Conservation (phyloP, 2,113 vertebrate genomes). For the Lophotis ruficrista region DNA sequence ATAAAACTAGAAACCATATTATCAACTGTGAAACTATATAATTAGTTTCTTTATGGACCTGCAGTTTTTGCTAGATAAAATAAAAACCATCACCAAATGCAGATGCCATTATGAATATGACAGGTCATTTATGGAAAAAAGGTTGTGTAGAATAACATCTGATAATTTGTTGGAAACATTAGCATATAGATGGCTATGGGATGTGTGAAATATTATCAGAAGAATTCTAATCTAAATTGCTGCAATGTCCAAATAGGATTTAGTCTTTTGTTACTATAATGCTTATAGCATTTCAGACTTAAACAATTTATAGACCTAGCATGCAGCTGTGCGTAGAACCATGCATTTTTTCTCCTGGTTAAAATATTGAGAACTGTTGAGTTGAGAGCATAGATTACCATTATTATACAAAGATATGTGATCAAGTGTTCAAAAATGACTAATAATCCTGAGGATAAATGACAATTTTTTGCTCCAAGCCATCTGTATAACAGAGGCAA, state of each 20-base stretch:
- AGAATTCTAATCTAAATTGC: constrained; percentile 71
- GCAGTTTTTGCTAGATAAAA: constrained; percentile 72
- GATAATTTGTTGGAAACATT: constrained; percentile 78
- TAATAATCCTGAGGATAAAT: background rate
- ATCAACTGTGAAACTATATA: constrained; percentile 73
- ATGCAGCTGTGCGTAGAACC: constrained; percentile 27
- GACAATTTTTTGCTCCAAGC: background rate
- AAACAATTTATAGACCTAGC: constrained; percentile 40
- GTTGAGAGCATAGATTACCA: background rate
- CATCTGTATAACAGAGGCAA: background rate
- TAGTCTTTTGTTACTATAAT: constrained; percentile 58
- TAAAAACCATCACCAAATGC: constrained; percentile 68
- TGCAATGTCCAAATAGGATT: constrained; percentile 57
- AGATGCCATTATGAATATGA: constrained; percentile 70
- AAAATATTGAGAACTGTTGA: constrained; percentile 38
- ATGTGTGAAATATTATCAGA: constrained; percentile 72
- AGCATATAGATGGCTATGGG: constrained; percentile 76
- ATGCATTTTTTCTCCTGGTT: background rate
- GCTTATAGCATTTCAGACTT: constrained; percentile 23
- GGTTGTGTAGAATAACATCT: constrained; percentile 68
- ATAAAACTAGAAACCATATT: constrained; percentile 72
- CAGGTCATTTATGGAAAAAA: constrained; percentile 75
- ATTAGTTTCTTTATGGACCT: constrained; percentile 76
- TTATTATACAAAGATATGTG: constrained; percentile 11
- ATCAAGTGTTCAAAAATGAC: background rate